Evolutionary conservation across 2,113 vertebrate genomes (phyloP), one percentile per base, ranked within the genome.

Genomic region (Vicugna pacos): DNA sequence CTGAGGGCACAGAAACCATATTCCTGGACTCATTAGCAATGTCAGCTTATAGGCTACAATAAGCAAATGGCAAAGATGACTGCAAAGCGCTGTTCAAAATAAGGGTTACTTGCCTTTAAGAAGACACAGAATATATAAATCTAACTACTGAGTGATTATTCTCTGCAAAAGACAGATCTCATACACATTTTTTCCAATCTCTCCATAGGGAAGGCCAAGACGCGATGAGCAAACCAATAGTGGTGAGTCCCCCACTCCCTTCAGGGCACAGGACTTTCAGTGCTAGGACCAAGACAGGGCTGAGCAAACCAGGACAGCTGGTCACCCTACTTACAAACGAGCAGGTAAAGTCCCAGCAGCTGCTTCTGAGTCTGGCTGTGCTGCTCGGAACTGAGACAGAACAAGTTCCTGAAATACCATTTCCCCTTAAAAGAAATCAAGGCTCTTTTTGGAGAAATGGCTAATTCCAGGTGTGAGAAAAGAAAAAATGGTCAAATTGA

Each of bases 381-480:
- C 35, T 8, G 28, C 56, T 82, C 46, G 30, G 16, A 54, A 79
- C 20, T 54, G 20, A 93, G 54, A 35, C 42, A 52, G 12, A 76
- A 15, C 32, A 6, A 42, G 54, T 72, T 79, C 48, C 10, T 93
- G 13, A 91, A 84, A 87, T 82, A 58, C 17, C 38, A 52, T 38
- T 91, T 88, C 32, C 76, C 14, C 56, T 64, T 77, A 73, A 83
- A 97, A 79, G 32, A 72, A 91, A 83, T 50, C 70, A 82, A 14
- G 32, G 70, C 28, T 83, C 28, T 79, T 95, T 70, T 16, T 73
- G 15, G 16, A 75, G n/a, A 95, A 79, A 91, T 10, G 46, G 46
- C n/a, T 89, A 88, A 48, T 75, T 89, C 22, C 48, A 95, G 42
- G 46, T 69, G 69, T 56, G 16, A 93, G n/a, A 19, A 84, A 50